These are phyloP conservation scores for Acanthacorydalis orientalis DNA, from an alignment of 2,888 invertebrate genomes.

Conservation along the genomic window DNA sequence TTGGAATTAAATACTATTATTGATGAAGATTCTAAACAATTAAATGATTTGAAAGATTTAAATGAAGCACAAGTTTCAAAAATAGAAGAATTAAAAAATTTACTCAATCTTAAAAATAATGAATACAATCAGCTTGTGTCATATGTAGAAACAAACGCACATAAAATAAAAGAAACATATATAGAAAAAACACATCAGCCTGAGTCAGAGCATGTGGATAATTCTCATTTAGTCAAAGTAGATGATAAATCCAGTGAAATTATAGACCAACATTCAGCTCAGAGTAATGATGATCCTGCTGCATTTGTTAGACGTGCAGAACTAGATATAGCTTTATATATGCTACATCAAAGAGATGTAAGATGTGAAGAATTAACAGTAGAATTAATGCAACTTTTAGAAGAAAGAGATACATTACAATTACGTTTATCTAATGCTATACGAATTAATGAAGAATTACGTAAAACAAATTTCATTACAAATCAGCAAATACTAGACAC, in stretches of 20 bases:
- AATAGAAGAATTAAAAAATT: slow-evolving; percentile 45
- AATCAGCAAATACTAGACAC: background rate
- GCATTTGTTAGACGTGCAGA: slow-evolving; percentile 36
- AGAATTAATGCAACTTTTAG: slow-evolving; percentile 64
- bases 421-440: slow-evolving; percentile 66
- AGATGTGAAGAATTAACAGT: slow-evolving; percentile 73
- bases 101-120: no score
- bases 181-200: background rate
- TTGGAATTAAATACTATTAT: slow-evolving; percentile 33
- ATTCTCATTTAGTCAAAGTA: background rate
- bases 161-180: background rate
- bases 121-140: no score
- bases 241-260: background rate
- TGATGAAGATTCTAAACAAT: slow-evolving; percentile 35
- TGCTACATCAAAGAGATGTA: slow-evolving; percentile 74
- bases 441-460: slow-evolving; percentile 49
- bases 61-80: slow-evolving; percentile 55
- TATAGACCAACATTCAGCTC: background rate
- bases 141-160: background rate
- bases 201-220: background rate
- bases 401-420: slow-evolving; percentile 74
- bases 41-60: slow-evolving; percentile 38
- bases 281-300: slow-evolving; percentile 6
- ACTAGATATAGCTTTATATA: slow-evolving; percentile 63
- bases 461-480: slow-evolving; percentile 17